Evolutionary conservation across 2,888 invertebrate species (phyloP), one percentile per base, ranked within the genome.

Genomic region (Flexamia atlantica): DNA sequence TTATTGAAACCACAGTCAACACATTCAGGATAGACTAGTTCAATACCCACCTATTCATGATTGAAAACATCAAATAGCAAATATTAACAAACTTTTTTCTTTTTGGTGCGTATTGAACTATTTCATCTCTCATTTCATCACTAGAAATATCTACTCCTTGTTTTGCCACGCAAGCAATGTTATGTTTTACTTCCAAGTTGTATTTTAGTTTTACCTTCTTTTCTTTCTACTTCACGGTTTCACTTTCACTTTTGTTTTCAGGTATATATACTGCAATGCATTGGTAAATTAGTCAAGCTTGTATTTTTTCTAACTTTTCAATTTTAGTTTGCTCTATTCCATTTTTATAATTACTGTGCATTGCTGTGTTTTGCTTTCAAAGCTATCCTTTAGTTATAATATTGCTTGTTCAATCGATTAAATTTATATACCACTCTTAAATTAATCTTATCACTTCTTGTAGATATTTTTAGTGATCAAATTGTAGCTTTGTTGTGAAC

Each of bases 401-500:
- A 23, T 53, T 23, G 64, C 64, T 64, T 28, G 64, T 28, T 30
- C 64, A 28, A 20, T 20, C 23, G 0, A 53, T 23, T 1, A 1
- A 9, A 4, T 17, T 14, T 64, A 28, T 12, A 28, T 23, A 2
- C 64, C 28, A 23, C 5, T 28, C 64, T 64, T 30, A 5, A 64
- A 28, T 64, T 64, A 30, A 28, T n/a, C n/a, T n/a, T n/a, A 14
- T 30, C 12, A 53, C 23, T 20, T 53, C 14, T 28, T 12, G 64
- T 64, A 64, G 64, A 64, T 64, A 64, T 64, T 64, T 64, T 64
- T 64, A 64, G 64, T 64, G 64, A 64, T 64, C 30, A 53, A n/a
- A 53, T 53, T 14, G 7, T 28, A 30, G 64, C 7, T 64, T 30
- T 64, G 23, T 64, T 25, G 28, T 28, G 14, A 25, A 28, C 7